Evolutionary conservation across 2,797 vertebrate genomes (phyloP), one percentile per base, ranked within the genome.

Genomic region (Brachymystax lenok): DNA sequence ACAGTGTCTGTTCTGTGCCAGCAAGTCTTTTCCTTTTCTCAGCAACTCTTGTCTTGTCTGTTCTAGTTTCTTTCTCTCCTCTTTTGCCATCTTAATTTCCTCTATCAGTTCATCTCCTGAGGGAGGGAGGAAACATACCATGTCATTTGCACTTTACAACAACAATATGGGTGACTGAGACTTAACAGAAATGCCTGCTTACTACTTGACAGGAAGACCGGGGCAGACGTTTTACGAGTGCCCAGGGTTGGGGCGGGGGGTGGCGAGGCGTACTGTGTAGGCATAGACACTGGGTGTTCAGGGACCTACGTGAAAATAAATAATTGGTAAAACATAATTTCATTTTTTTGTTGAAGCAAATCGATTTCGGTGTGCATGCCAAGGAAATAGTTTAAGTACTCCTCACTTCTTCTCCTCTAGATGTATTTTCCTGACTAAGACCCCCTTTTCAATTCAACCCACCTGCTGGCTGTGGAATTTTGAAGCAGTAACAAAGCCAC

Each of bases 1-100:
- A 69, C 89, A 93, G 61, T 95, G 90, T 79, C 94, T 93, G 85
- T 94, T 95, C 83, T 96, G 94, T 69, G 96, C 94, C 90, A 97
- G 79, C 8, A 98, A 83, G 52, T 90, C 93, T 88, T 96, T 97
- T 33, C 90, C 94, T 85, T 94, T 97, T 83, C 93, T 95, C 0
- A 97, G 83, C 83, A 97, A 84, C 74, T 97, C 95, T 84, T 96
- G 94, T 84, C 95, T 96, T 8, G 73, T 94, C 91, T 90, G 95
- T 89, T 96, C 96, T 79, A 97, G 90, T 54, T 92, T 89, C 77
- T 87, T 95, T 86, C 95, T 95, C 84, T 97, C 93, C 83, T 92
- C 92, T 87, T 93, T 96, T 72, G 92, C 90, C 85, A 93, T 84
- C 81, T 94, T 93, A 78, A 98, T 87, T 83, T 96, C 93, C 81